Conservation (phyloP, 2,888 invertebrate genomes). For the Myathropa florea region DNA sequence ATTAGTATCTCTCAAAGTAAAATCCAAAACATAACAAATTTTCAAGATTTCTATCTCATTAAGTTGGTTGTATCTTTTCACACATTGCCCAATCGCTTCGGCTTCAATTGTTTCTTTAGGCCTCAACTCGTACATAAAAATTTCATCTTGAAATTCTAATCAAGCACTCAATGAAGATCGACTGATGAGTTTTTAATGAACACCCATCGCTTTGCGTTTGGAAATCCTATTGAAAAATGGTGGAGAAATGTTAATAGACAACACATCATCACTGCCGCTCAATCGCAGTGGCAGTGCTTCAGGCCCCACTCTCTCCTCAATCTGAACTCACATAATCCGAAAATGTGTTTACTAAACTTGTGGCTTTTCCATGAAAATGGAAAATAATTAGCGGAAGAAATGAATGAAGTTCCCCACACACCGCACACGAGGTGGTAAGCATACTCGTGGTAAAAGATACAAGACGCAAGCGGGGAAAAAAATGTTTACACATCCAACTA, state of each 20-base stretch:
- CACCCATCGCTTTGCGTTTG: slow-evolving; percentile 25
- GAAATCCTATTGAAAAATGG: slow-evolving; percentile 26
- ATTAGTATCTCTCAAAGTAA: no score
- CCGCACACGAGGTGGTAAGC: neutral
- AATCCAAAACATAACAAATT: no score
- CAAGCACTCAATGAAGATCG: slow-evolving; percentile 43
- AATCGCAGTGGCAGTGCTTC: slow-evolving; percentile 24
- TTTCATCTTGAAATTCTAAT: slow-evolving; percentile 49
- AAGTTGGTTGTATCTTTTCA: neutral
- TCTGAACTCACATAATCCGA: slow-evolving; percentile 29
- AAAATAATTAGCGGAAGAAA: slow-evolving; percentile 39
- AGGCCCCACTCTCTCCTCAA: neutral
- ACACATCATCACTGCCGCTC: slow-evolving; percentile 43
- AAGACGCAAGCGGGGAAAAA: neutral
- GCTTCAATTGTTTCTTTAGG: neutral
- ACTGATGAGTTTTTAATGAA: slow-evolving; percentile 65
- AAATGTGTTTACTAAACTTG: slow-evolving; percentile 40
- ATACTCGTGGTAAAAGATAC: neutral
- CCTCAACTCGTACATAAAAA: slow-evolving; percentile 28
- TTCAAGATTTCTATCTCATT: neutral
- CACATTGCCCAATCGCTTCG: neutral
- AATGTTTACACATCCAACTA: neutral
- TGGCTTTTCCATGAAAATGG: slow-evolving; percentile 34
- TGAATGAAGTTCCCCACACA: neutral
- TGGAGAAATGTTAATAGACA: slow-evolving; percentile 61